Base-by-base conservation (phyloP, 2,888 invertebrate genomes). In the Caenorhabditis wallacei region DNA sequence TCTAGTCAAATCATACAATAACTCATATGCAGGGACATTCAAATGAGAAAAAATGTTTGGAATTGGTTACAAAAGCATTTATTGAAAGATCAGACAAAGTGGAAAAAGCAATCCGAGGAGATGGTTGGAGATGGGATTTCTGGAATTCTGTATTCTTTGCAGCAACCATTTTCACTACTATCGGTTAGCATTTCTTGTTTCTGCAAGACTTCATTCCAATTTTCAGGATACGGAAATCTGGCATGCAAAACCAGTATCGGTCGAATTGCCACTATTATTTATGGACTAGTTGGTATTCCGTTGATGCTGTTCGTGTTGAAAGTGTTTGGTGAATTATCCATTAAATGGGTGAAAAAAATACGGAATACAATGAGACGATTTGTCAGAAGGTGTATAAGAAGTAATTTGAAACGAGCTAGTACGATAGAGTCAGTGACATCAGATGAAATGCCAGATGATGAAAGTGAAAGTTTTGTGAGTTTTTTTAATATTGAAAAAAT, bases 271-370 rank as follows among this genome's bases (percentile, higher is more conserved):
- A 97, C 97, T 0, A 96, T 98, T 84, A 93, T 96, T 20, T 98
- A 98, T 92, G 96, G 97, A 20, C 94, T 96, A 71, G 94, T 98
- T 85, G 98, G 98, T 8, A 97, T 98, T 89, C 98, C 98, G 0
- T 94, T 98, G 89, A 97, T 98, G 93, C 94, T 98, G 88, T 96
- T 98, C 75, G 95, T 97, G 11, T 93, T 98, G 86, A 96, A 97
- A 46, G 97, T 97, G 93, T 95, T 97, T 92, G 98, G 98, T 87
- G 97, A 96, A 93, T 94, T 96, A 3, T 95, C 98, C 92, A 89
- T 90, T 71, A 48, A 78, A 18, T 70, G 75, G 11, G 84, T 85
- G 1, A 85, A 85, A 40, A 76, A 79, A 7, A 48, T 84, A 7
- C 87, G 89, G 72, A 79, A 79, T 26, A 24, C 22, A n/a, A n/a